These are phyloP conservation scores for Anguilla megastoma DNA, from an alignment of 2,797 vertebrate species.

Conservation along the genomic window DNA sequence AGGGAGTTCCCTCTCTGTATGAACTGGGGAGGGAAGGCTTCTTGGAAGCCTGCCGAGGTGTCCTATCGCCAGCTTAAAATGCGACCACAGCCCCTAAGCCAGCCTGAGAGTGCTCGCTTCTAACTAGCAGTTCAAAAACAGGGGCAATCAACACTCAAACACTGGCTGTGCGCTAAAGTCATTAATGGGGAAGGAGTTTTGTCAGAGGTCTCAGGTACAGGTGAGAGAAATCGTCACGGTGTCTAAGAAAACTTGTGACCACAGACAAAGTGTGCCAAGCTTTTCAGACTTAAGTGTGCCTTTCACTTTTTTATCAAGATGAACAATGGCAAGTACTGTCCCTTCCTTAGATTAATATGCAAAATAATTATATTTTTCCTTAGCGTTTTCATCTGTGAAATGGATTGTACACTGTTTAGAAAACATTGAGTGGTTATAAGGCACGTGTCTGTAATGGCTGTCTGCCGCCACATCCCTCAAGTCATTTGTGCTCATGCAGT, in stretches of 20 bases:
- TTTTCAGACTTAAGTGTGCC: neutral
- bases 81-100: neutral
- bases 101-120: neutral
- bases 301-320: neutral
- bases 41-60: neutral
- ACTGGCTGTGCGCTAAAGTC: neutral
- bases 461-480: conserved; percentile 13
- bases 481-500: conserved; percentile 13
- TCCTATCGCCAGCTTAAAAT: neutral
- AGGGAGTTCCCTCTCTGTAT: neutral
- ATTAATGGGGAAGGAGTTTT: conserved; percentile 42
- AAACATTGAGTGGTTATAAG: neutral
- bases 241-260: neutral
- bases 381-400: neutral
- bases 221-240: neutral
- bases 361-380: neutral
- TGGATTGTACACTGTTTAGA: neutral
- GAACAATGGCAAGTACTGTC: neutral
- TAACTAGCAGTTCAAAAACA: neutral
- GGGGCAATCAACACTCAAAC: neutral
- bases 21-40: neutral
- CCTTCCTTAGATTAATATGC: neutral
- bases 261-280: neutral
- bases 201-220: conserved; percentile 4
- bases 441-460: neutral